Evolutionary conservation across 2,888 invertebrate species (phyloP), one percentile per base, ranked within the genome.

Genomic region (Macroteleia sp.): DNA sequence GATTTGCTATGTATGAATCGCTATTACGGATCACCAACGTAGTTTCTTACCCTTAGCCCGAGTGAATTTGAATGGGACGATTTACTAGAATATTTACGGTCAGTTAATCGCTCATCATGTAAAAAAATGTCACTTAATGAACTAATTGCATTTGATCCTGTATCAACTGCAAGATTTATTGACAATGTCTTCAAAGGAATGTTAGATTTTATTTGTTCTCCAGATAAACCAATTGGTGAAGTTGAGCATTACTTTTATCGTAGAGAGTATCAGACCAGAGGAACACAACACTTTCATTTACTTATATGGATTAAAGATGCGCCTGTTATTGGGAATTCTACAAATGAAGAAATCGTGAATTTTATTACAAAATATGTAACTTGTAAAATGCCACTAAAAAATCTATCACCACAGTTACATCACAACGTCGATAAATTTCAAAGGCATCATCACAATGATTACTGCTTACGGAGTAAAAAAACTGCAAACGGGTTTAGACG

Each of bases 261-360:
- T 8, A 22, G 39, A 25, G 39, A 54, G 10, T 36, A 54, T 39
- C 39, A 54, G 25, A 54, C 39, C 4, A 52, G 52, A 52, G 52
- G 52, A 9, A 36, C 36, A 4, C 52, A 52, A 10, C 52, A 52
- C 12, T 36, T 82, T 57, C 82, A 86, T 75, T 48, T 82, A 6
- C 67, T 88, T 56, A 76, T 88, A 54, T 88, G 87, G 87, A 82
- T 87, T 1, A 77, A 88, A 76, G 74, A 82, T 73, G 84, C 83
- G 9, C 83, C 85, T 4, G 81, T 82, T n/a, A 75, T 16, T n/a
- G n/a, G n/a, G n/a, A n/a, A n/a, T n/a, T n/a, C n/a, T n/a, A n/a
- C n/a, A n/a, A n/a, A n/a, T n/a, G 54, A 54, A 16, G 39, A 39
- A 25, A 54, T 54, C 3, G 19, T 28, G 82, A 3, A 59, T 25